Conservation (phyloP, 1,140 invertebrate species). For the Panagrolaimus sp. region DNA sequence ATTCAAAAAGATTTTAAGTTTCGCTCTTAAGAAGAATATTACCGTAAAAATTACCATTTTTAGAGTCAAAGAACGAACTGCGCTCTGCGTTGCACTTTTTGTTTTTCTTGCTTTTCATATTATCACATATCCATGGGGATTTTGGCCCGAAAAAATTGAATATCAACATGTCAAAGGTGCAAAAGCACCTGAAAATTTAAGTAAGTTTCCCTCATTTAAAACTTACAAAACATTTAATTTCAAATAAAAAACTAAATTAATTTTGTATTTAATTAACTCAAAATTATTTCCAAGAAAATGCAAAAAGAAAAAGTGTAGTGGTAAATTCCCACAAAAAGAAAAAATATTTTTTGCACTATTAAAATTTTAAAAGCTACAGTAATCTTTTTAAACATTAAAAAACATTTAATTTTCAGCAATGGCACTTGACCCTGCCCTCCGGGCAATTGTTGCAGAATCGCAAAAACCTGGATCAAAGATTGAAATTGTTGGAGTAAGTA, state of each 20-base stretch:
- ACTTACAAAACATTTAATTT: no score
- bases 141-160: constrained; percentile 4
- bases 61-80: not conserved
- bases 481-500: constrained; percentile 1
- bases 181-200: not conserved
- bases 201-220: not conserved
- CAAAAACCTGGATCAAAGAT: not conserved
- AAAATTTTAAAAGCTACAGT: no score
- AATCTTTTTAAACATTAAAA: no score
- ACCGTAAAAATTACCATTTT: not conserved
- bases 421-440: not conserved
- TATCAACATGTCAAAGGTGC: constrained; percentile 16
- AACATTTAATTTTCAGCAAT: not conserved
- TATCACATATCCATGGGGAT: constrained; percentile 11
- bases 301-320: no score
- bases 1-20: no score
- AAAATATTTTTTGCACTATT: no score
- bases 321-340: no score
- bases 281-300: no score
- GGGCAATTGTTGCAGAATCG: constrained; percentile 6
- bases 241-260: no score
- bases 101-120: constrained; percentile 10
- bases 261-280: no score
- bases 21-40: no score
- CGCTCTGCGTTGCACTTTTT: not conserved